Evolutionary conservation across 2,113 vertebrate species (phyloP).

Genomic region (Odontesthes bonariensis): DNA sequence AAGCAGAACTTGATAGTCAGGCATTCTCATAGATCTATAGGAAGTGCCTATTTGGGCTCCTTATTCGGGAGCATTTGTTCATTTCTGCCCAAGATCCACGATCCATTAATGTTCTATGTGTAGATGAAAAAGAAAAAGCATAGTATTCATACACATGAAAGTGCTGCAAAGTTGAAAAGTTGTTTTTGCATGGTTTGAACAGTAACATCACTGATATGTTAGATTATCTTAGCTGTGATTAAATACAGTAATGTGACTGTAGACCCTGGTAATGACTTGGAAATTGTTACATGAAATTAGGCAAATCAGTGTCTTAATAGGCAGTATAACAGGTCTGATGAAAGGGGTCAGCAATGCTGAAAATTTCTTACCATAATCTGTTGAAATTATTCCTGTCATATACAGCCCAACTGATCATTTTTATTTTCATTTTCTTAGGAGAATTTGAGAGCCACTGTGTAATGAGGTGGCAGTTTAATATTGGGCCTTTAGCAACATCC

Average conservation of each 20-base stretch:
- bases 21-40: background rate
- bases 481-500: no score
- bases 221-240: background rate
- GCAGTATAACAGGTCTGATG: no score
- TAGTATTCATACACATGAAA: no score
- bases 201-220: no score
- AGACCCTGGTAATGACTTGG: background rate
- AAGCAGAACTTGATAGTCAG: constrained; percentile 27
- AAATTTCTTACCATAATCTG: no score
- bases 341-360: no score
- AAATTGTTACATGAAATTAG: background rate
- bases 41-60: background rate
- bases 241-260: background rate
- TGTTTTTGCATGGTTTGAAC: background rate
- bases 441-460: no score
- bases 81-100: background rate
- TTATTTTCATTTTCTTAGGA: no score
- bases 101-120: background rate
- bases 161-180: background rate
- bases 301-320: no score
- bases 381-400: no score
- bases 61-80: background rate
- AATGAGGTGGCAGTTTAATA: no score
- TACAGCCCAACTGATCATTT: no score
- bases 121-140: background rate